Percentiles rank a stretch among this genome's conserved stretches.
Conservation (phyloP, 2,888 invertebrate genomes). For the Epinotia demarniana region DNA sequence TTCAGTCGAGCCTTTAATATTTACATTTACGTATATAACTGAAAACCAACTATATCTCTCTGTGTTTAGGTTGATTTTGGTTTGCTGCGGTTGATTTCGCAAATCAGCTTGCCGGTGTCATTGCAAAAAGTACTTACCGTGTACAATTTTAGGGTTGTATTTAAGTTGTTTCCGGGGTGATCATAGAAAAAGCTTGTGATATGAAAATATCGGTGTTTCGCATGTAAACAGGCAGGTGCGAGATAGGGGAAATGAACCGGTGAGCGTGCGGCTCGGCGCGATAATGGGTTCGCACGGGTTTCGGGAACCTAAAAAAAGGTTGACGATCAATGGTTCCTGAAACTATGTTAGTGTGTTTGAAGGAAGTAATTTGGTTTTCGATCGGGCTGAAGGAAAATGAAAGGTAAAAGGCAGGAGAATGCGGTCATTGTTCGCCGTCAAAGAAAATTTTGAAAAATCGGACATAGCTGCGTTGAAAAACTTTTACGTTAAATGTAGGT, state of each 20-base stretch:
- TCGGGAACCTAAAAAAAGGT: slow-evolving; percentile 37
- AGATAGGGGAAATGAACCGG: slow-evolving; percentile 56
- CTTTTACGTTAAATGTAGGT: neutral
- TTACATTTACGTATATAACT: neutral
- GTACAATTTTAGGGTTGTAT: slow-evolving; percentile 43
- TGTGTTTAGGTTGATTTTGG: slow-evolving; percentile 44
- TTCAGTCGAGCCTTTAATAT: slow-evolving; percentile 37
- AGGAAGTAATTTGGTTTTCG: slow-evolving; percentile 21
- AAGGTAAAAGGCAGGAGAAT: neutral
- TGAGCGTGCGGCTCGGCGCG: slow-evolving; percentile 52
- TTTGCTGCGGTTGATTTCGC: neutral
- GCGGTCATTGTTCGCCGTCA: neutral
- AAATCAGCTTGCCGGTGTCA: slow-evolving; percentile 23
- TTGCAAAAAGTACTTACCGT: neutral
- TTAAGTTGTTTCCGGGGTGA: neutral
- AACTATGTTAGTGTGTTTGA: slow-evolving; percentile 25
- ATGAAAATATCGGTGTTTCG: slow-evolving; percentile 68
- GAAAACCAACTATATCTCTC: neutral
- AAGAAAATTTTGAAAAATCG: neutral
- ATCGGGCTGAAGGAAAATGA: neutral
- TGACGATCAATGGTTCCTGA: slow-evolving; percentile 31
- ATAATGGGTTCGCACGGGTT: slow-evolving; percentile 42
- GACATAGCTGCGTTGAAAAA: neutral
- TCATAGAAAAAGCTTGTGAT: slow-evolving; percentile 56
- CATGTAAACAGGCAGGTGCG: slow-evolving; percentile 61